Conservation (phyloP, 2,888 invertebrate genomes). For the Halictus ligatus region DNA sequence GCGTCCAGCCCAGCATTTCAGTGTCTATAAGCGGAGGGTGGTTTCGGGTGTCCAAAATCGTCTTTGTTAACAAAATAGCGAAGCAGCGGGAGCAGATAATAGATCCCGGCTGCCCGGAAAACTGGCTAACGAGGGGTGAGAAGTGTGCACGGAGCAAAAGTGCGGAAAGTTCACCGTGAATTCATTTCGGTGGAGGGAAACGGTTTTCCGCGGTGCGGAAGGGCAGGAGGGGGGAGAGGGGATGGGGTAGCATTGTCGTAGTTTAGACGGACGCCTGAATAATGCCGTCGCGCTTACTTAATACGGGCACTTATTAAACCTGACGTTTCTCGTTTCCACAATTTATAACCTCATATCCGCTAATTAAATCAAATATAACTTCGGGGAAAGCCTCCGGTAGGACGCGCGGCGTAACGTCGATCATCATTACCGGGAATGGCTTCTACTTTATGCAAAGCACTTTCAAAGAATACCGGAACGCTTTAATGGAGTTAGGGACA, state of each 20-base stretch:
- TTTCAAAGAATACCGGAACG: constrained; percentile 61
- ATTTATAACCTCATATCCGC: constrained; percentile 63
- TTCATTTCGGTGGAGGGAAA: not conserved
- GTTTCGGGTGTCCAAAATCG: not conserved
- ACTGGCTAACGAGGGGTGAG: not conserved
- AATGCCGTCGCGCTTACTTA: constrained; percentile 54
- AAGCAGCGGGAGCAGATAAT: not conserved
- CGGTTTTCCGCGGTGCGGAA: not conserved
- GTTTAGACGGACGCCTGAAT: constrained; percentile 42
- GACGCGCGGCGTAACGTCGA: constrained; percentile 54
- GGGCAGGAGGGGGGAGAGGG: not conserved
- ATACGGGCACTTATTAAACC: constrained; percentile 55
- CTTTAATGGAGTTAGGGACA: constrained; percentile 59
- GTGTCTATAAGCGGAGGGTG: not conserved
- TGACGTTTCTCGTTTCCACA: constrained; percentile 62
- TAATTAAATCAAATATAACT: constrained; percentile 66
- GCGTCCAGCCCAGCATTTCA: not conserved
- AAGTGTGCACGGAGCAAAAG: not conserved
- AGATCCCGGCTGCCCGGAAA: not conserved
- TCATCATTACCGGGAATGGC: constrained; percentile 59
- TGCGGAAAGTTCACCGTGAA: not conserved
- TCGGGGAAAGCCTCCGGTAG: constrained; percentile 44
- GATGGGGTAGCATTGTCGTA: constrained; percentile 34
- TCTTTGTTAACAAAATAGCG: not conserved
- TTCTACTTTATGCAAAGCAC: constrained; percentile 64